Percentiles rank a stretch among this genome's conserved stretches.
phyloP scores from a whole-genome alignment of 2,888 invertebrate genomes.

The Aporophyla nigra region DNA sequence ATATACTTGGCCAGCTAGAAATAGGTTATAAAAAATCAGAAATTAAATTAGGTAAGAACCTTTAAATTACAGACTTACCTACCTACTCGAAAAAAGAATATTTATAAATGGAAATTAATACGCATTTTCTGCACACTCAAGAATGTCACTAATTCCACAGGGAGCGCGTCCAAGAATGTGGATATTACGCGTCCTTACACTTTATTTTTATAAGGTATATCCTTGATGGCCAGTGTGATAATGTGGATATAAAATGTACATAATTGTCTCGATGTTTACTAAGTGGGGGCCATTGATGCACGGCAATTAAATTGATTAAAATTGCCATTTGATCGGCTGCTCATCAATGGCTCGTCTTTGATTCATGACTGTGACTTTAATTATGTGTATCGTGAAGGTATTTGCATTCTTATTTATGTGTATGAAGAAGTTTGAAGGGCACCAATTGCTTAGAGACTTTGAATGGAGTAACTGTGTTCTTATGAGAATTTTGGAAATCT shows the following conservation, averaged over 20 bases:
- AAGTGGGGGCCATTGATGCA: constrained; percentile 50
- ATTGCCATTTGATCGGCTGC: constrained; percentile 34
- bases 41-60: background rate
- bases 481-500: too few relatives aligned
- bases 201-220: constrained; percentile 36
- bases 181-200: constrained; percentile 11
- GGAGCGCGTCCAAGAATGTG: constrained; percentile 24
- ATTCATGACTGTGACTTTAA: constrained; percentile 48
- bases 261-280: constrained; percentile 58
- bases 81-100: background rate
- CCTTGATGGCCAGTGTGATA: constrained; percentile 34
- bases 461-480: constrained; percentile 1
- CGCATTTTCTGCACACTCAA: background rate
- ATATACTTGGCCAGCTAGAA: too few relatives aligned
- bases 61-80: background rate
- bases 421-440: background rate
- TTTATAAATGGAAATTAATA: constrained; percentile 20
- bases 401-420: constrained; percentile 43
- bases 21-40: background rate
- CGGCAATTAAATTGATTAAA: constrained; percentile 56
- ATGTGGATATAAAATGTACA: constrained; percentile 37
- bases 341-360: constrained; percentile 48
- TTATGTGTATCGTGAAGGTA: constrained; percentile 50
- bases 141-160: constrained; percentile 27
- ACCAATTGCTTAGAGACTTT: background rate